Percentiles rank a stretch among this genome's conserved stretches.
Conservation (phyloP, 2,797 vertebrate species). For the Liasis olivaceus region DNA sequence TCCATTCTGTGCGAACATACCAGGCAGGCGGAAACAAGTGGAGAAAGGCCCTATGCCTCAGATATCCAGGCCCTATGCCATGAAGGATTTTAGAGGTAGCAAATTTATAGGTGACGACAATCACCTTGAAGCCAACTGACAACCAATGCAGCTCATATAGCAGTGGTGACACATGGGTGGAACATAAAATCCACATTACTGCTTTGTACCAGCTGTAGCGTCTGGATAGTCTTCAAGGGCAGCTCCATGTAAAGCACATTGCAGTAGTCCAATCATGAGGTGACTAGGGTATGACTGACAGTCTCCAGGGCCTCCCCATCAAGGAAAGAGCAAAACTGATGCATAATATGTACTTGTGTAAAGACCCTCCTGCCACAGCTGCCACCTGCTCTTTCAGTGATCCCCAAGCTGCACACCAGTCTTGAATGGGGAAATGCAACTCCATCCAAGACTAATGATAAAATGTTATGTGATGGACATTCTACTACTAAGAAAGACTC, state of each 20-base stretch:
- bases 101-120: neutral
- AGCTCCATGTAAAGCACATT: neutral
- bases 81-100: neutral
- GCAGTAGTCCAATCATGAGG: neutral
- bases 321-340: neutral
- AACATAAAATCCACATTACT: neutral
- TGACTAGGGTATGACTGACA: neutral
- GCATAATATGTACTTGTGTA: neutral
- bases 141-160: neutral
- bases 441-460: neutral
- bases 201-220: neutral
- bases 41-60: neutral
- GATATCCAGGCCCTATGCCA: neutral
- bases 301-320: neutral
- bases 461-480: constrained; percentile 3
- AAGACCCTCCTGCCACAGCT: neutral
- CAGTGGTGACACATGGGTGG: neutral
- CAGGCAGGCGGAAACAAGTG: neutral
- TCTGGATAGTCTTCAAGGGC: neutral
- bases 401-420: neutral
- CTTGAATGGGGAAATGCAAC: neutral
- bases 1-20: neutral
- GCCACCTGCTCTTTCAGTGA: neutral
- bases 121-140: neutral
- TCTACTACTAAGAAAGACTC: constrained; percentile 59